Conservation (phyloP, 2,113 vertebrate species). For the Elephas maximus region DNA sequence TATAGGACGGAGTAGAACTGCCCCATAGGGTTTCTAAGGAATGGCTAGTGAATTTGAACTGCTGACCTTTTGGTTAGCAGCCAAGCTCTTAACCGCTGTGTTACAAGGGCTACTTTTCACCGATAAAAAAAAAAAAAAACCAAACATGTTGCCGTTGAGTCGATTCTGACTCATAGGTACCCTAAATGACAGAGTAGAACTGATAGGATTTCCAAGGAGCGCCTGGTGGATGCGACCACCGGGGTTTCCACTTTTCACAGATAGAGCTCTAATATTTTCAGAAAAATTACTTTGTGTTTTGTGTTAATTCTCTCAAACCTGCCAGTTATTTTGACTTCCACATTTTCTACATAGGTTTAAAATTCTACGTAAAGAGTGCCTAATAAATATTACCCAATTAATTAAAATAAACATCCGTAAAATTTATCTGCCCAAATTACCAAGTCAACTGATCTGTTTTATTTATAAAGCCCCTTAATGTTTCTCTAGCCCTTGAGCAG, state of each 20-base stretch:
- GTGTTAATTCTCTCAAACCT: background rate
- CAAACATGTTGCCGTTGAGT: too few species aligned
- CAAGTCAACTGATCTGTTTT: background rate
- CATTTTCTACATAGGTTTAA: background rate
- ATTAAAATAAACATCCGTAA: background rate
- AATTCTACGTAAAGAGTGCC: background rate
- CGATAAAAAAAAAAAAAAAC: too few species aligned
- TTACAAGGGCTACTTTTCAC: too few species aligned
- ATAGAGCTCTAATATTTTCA: background rate
- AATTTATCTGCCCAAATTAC: background rate
- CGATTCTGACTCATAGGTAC: too few species aligned
- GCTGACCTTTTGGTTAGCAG: too few species aligned
- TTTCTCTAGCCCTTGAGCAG: background rate
- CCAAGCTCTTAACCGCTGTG: too few species aligned
- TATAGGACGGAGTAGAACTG: too few species aligned
- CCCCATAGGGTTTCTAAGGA: too few species aligned
- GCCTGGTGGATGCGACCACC: too few species aligned
- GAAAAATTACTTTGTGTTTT: background rate
- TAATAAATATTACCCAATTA: background rate
- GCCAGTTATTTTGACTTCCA: background rate
- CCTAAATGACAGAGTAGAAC: too few species aligned
- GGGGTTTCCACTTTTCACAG: background rate
- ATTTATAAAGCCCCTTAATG: background rate
- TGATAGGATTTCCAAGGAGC: too few species aligned
- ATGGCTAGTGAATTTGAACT: too few species aligned